Conservation (phyloP, 2,888 invertebrate genomes). For the Stictocephala bisonia region DNA sequence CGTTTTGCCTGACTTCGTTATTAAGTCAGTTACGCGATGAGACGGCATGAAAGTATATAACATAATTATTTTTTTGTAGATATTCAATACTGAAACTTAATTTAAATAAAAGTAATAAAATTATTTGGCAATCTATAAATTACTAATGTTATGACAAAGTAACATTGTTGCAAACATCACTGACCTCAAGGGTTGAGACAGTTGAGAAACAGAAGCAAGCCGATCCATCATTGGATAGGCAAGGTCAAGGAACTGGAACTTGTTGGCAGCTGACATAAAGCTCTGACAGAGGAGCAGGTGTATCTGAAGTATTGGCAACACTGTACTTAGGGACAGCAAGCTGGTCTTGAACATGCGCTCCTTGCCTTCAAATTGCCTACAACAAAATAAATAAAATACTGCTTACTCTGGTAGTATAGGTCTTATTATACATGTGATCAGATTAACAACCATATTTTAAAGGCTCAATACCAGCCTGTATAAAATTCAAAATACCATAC, state of each 20-base stretch:
- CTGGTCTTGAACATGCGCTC: slow-evolving; percentile 70
- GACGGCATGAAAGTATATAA: slow-evolving; percentile 56
- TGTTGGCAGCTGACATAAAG: slow-evolving; percentile 77
- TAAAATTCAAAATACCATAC: too few relatives aligned
- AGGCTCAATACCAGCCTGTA: too few relatives aligned
- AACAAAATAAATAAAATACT: too few relatives aligned
- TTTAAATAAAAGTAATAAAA: too few relatives aligned
- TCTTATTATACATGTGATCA: too few relatives aligned
- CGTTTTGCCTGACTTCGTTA: too few relatives aligned
- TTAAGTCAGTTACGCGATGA: too few relatives aligned
- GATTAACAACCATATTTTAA: too few relatives aligned
- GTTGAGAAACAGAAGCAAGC: slow-evolving; percentile 73
- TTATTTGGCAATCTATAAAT: too few relatives aligned
- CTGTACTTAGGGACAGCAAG: slow-evolving; percentile 69
- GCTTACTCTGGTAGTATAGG: too few relatives aligned
- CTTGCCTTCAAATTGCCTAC: slow-evolving; percentile 66
- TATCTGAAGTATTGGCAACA: slow-evolving; percentile 76
- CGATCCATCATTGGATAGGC: slow-evolving; percentile 76
- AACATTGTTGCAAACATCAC: slow-evolving; percentile 6
- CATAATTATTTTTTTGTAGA: not conserved
- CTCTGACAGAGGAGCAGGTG: slow-evolving; percentile 78
- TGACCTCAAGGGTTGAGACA: slow-evolving; percentile 71
- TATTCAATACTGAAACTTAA: not conserved
- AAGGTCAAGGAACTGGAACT: slow-evolving; percentile 79
- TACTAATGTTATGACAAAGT: too few relatives aligned